phyloP scores from a whole-genome alignment of 2,888 invertebrate species.

The Galeruca laticollis region DNA sequence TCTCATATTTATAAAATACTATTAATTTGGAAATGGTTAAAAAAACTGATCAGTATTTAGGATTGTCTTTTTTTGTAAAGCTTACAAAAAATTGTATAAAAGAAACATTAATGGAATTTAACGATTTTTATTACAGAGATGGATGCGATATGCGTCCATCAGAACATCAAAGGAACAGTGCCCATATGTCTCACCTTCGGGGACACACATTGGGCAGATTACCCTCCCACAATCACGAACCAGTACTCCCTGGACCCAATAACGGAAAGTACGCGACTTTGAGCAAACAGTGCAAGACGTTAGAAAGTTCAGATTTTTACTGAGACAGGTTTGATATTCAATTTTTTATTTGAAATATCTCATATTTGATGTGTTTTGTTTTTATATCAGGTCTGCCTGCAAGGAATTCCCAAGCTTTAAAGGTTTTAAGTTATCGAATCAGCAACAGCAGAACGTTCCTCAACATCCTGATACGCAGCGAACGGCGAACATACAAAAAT shows the following conservation, averaged over 20 bases:
- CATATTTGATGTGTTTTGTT: not conserved
- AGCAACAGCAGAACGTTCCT: constrained; percentile 61
- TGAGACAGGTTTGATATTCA: constrained; percentile 75
- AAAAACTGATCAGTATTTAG: not conserved
- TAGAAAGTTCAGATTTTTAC: constrained; percentile 95
- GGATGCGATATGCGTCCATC: constrained; percentile 66
- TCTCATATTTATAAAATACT: not conserved
- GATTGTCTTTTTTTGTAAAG: not conserved
- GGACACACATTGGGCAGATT: constrained; percentile 78
- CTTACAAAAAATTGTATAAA: not conserved
- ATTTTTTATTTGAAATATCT: not conserved
- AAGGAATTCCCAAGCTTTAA: constrained; percentile 68
- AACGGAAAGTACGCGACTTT: constrained; percentile 94
- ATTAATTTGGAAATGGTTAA: no score
- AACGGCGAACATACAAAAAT: constrained; percentile 66
- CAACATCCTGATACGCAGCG: constrained; percentile 52
- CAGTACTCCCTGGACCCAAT: constrained; percentile 74
- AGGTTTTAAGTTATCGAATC: constrained; percentile 70
- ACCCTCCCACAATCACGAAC: constrained; percentile 73
- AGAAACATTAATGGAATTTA: constrained; percentile 18
- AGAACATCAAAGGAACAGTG: constrained; percentile 61
- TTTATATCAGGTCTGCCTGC: constrained; percentile 66
- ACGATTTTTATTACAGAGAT: constrained; percentile 62
- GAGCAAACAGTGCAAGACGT: constrained; percentile 96
- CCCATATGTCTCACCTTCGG: constrained; percentile 65